Conservation (phyloP, 2,113 vertebrate species). For the Indicator indicator region DNA sequence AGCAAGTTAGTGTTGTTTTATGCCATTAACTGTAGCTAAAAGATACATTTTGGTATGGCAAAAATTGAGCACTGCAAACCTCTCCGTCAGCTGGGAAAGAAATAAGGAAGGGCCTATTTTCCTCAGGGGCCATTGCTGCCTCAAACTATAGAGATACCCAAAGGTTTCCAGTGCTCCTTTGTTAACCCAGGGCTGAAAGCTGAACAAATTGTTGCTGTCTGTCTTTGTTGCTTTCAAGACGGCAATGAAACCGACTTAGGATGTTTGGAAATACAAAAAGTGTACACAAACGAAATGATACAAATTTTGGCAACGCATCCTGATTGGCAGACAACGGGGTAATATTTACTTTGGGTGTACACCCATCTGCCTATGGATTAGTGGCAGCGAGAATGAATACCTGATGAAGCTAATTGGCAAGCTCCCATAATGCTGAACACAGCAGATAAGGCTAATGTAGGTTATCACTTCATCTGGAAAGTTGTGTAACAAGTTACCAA, state of each 20-base stretch:
- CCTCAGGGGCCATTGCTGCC: neutral
- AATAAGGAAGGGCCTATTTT: neutral
- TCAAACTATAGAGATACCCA: neutral
- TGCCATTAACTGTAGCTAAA: neutral
- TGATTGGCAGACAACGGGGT: neutral
- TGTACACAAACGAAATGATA: neutral
- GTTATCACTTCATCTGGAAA: conserved; percentile 9
- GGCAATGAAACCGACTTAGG: neutral
- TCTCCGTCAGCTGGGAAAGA: neutral
- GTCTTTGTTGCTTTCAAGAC: neutral
- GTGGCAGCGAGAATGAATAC: neutral
- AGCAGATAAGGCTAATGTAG: conserved; percentile 5
- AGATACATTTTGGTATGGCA: neutral
- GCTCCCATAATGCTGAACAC: neutral
- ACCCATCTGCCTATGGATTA: neutral
- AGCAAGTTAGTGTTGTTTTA: conserved; percentile 27
- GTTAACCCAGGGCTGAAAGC: neutral
- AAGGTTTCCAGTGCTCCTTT: neutral
- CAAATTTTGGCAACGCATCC: neutral
- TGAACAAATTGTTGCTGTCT: neutral
- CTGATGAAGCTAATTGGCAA: neutral
- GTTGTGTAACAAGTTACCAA: conserved; percentile 43
- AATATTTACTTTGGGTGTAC: neutral
- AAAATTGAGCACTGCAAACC: neutral
- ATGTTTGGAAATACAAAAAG: neutral